A percentile compares a stretch with the other conserved stretches of the same genome.
These are phyloP conservation scores for Patella pellucida DNA, from an alignment of 2,888 invertebrate species.

Conservation along the genomic window DNA sequence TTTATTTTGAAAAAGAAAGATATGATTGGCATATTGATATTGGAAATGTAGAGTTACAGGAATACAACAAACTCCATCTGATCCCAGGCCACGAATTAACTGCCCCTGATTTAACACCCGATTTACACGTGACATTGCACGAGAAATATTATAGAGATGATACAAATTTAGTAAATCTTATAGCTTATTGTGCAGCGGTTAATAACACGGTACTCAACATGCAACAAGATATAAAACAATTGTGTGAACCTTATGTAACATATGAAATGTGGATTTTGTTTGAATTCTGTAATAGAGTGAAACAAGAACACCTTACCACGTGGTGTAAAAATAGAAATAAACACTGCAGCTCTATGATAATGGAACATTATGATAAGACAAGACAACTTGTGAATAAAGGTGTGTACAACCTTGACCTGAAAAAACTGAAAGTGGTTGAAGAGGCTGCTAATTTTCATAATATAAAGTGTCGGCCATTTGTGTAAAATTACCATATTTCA, in stretches of 20 bases:
- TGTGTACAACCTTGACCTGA: not conserved
- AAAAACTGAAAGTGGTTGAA: not conserved
- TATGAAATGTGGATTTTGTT: not conserved
- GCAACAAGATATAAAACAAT: not conserved
- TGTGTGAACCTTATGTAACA: not conserved
- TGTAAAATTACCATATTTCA: not conserved
- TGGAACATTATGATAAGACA: not conserved
- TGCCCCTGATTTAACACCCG: not conserved
- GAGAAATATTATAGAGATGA: not conserved
- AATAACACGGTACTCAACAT: not conserved
- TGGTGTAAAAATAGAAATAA: conserved; percentile 2
- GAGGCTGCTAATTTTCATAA: not conserved
- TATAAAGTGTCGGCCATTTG: not conserved
- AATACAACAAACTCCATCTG: not conserved
- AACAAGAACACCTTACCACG: not conserved
- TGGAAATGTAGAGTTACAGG: not conserved
- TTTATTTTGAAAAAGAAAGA: not conserved
- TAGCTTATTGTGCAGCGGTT: not conserved
- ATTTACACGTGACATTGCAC: not conserved
- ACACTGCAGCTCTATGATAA: not conserved
- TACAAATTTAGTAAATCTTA: not conserved
- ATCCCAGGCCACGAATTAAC: not conserved
- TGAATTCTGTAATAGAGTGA: not conserved
- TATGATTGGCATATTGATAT: conserved; percentile 1
- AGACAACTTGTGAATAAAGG: not conserved